These are phyloP conservation scores for Tortricodes alternella DNA, from an alignment of 2,888 invertebrate genomes.

Conservation along the genomic window DNA sequence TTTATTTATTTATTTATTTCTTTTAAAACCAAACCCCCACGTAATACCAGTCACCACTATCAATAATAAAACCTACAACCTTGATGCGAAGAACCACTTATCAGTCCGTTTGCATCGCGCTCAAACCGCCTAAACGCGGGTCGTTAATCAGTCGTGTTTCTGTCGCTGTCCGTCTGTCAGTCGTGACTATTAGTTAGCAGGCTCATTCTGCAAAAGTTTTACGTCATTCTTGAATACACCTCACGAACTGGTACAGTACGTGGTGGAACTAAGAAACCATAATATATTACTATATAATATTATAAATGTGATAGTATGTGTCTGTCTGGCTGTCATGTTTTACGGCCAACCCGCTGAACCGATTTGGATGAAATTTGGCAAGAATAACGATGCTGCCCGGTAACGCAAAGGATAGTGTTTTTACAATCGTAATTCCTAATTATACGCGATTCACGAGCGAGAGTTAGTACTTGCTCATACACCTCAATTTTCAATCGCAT, in stretches of 20 bases:
- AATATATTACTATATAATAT: background rate
- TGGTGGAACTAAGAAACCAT: too few relatives aligned
- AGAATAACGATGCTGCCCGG: too few relatives aligned
- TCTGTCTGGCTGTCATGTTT: too few relatives aligned
- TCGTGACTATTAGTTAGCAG: conserved; percentile 43
- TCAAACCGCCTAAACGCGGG: conserved; percentile 19
- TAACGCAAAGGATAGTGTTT: background rate
- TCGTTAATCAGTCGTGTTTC: conserved; percentile 57
- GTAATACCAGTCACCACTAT: too few relatives aligned
- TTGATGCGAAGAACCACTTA: conserved; percentile 28
- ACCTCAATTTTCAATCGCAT: too few relatives aligned
- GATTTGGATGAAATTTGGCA: background rate
- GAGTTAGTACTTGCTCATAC: too few relatives aligned
- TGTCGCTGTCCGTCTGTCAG: conserved; percentile 37
- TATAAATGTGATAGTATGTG: background rate
- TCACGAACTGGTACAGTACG: too few relatives aligned
- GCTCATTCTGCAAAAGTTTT: conserved; percentile 30
- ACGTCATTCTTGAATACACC: background rate
- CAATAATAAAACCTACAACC: too few relatives aligned
- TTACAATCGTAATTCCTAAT: too few relatives aligned
- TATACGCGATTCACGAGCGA: too few relatives aligned
- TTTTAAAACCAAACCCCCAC: too few relatives aligned
- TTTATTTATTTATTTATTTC: too few relatives aligned
- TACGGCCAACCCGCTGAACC: background rate
- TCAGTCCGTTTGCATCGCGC: conserved; percentile 33